These are phyloP conservation scores for Sphaeramia orbicularis DNA, from an alignment of 2,797 vertebrate genomes.

Conservation along the genomic window DNA sequence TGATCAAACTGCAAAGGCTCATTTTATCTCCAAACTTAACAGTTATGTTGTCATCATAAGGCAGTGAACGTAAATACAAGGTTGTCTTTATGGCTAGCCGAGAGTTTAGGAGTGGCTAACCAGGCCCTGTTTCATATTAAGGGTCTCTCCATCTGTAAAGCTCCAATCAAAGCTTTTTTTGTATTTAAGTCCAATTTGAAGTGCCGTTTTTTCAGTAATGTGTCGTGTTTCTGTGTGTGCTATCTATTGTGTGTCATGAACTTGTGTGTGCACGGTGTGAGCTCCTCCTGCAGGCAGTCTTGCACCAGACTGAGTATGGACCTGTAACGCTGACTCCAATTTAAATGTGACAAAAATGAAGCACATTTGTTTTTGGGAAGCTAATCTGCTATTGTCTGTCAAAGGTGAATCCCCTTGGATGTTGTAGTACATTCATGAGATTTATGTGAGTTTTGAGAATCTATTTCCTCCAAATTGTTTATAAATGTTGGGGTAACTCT, in stretches of 20 bases:
- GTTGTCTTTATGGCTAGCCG: slow-evolving; percentile 33
- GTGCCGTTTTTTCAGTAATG: background rate
- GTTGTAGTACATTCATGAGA: no score
- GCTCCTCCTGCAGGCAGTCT: slow-evolving; percentile 34
- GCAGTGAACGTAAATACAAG: slow-evolving; percentile 25
- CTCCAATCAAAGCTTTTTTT: background rate
- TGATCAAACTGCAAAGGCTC: background rate
- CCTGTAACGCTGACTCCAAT: background rate
- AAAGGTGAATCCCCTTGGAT: no score
- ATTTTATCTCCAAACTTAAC: background rate
- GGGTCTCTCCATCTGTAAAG: background rate
- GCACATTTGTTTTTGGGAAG: background rate
- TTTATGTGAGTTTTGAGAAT: no score
- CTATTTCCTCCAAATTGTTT: no score
- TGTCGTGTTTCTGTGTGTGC: background rate
- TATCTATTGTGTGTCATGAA: slow-evolving; percentile 16
- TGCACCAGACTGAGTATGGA: slow-evolving; percentile 14
- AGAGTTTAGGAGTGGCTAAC: slow-evolving; percentile 32
- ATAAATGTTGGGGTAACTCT: no score
- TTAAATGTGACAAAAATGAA: no score
- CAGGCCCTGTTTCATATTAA: slow-evolving; percentile 31
- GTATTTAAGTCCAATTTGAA: background rate
- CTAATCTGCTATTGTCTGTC: background rate
- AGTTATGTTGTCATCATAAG: slow-evolving; percentile 4
- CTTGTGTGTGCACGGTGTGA: background rate